Evolutionary conservation across 2,888 invertebrate species (phyloP), one percentile per base, ranked within the genome.

Genomic region (Podabrus alpinus): DNA sequence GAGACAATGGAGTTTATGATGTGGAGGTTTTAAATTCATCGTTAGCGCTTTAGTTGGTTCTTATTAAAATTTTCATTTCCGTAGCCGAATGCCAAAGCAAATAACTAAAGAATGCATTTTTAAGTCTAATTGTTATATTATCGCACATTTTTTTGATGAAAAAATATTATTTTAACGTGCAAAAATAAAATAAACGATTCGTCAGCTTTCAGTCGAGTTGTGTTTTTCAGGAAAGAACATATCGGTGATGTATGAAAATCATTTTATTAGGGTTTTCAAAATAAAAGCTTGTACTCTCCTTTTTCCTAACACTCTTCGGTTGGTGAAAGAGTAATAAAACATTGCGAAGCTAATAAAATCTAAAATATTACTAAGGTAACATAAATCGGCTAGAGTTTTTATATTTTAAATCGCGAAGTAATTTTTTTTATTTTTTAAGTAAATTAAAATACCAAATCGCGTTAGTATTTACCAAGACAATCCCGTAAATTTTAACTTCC

Each of bases 211-310:
- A 19, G 62, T 16, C 17, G 62, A 16, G 19, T 21, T 64, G 13
- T 64, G 19, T 64, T 64, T 19, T 19, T 21, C 16, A 17, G 62
- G 13, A 64, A 61, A n/a, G 62, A 64, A 64, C 21, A 64, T 64
- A 64, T 64, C 62, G 69, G 66, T 73, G 69, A 69, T 73, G 64
- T 66, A 73, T 73, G 73, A 16, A 19, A 66, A 59, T 66, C 29
- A 61, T 73, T 74, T 74, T 74, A 74, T 74, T 69, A 70, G 24
- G 66, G 70, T 74, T 70, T 70, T 66, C 70, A 70, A 66, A 74
- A 74, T 70, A 74, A 74, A 70, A 74, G 25, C 64, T 66, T 70
- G 66, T 29, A 59, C 61, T 61, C 45, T 45, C 16, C 29, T 66
- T 66, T 69, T 70, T 70, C 45, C 15, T 59, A 21, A 45, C 69